Conservation (phyloP, 2,113 vertebrate species). For the Furnarius figulus region DNA sequence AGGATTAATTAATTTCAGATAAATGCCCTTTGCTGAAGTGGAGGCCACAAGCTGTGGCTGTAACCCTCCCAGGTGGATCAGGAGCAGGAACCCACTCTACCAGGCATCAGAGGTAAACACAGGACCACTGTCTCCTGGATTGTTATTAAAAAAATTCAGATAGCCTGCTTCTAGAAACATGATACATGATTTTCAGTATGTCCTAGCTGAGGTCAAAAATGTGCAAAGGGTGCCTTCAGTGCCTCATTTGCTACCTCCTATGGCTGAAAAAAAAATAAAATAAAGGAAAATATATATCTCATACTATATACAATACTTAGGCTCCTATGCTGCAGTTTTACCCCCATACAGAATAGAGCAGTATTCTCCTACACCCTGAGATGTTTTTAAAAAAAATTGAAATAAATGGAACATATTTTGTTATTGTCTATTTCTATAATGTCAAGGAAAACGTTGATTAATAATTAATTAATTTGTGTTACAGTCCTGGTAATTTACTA, state of each 20-base stretch:
- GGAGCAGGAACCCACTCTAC: neutral
- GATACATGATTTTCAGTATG: neutral
- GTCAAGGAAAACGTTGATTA: neutral
- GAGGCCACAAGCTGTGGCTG: neutral
- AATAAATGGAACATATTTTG: neutral
- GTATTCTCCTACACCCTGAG: neutral
- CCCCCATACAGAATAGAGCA: neutral
- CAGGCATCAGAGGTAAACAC: neutral
- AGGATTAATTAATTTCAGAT: neutral
- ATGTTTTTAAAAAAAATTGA: neutral
- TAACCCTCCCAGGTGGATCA: neutral
- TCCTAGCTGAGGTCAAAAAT: neutral
- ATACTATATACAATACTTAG: neutral
- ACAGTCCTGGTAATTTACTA: neutral
- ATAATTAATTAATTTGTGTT: neutral
- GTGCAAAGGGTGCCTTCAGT: neutral
- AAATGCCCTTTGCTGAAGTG: neutral
- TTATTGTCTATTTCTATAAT: neutral
- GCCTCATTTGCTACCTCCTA: neutral
- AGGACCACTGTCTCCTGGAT: neutral
- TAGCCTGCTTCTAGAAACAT: neutral
- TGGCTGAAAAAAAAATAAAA: neutral
- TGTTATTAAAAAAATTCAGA: neutral
- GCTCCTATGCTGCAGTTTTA: neutral
- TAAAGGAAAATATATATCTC: neutral